Evolutionary conservation across 2,113 vertebrate species (phyloP).

Genomic region (Saccopteryx bilineata): DNA sequence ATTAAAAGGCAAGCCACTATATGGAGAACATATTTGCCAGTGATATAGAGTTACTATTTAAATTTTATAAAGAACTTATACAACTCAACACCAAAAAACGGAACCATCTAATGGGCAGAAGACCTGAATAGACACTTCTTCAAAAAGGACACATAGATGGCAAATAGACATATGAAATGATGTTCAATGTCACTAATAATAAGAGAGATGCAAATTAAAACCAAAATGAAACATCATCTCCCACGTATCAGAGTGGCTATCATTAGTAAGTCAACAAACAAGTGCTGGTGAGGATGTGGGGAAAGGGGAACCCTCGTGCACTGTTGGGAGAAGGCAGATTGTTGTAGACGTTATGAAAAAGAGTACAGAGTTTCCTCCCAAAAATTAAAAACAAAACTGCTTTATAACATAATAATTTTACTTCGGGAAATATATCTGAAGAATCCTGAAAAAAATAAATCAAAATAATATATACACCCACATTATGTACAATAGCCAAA

Average conservation of each 20-base stretch:
- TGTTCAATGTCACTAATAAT: background rate
- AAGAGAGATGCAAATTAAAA: background rate
- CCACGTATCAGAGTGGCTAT: background rate
- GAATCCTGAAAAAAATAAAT: no score
- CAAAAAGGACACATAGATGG: background rate
- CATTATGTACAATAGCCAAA: background rate
- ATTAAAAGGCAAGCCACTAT: background rate
- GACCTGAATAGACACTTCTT: background rate
- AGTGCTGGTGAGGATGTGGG: background rate
- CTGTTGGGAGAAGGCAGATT: background rate
- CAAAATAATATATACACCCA: no score
- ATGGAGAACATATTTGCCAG: background rate
- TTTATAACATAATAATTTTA: background rate
- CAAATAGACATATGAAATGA: background rate
- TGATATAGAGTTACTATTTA: background rate
- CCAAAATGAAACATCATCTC: background rate
- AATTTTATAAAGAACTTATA: background rate
- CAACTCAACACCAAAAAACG: background rate
- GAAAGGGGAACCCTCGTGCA: background rate
- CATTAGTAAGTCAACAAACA: background rate
- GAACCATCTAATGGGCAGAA: background rate
- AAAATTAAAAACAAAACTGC: background rate
- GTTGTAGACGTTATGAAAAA: background rate
- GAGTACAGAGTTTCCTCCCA: background rate
- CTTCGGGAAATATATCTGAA: no score